phyloP scores from a whole-genome alignment of 37 sponge, comb jelly and placozoan genomes.

The Bolinopsis microptera region DNA sequence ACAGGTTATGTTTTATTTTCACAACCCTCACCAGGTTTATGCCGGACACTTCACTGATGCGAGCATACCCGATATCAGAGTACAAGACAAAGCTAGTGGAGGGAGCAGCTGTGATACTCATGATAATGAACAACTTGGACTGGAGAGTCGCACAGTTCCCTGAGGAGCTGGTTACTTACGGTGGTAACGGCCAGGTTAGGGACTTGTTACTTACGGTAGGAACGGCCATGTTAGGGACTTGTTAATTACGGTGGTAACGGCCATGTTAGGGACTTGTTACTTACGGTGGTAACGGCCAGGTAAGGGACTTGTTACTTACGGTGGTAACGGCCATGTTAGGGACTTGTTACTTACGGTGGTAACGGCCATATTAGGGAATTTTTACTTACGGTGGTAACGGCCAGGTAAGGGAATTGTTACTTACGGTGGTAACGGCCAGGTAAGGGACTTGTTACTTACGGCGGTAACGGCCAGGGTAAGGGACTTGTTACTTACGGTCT shows the following conservation, averaged over 20 bases:
- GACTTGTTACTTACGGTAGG: slow-evolving; percentile 79
- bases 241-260: slow-evolving; percentile 98
- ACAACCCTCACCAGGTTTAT: slow-evolving; percentile 36
- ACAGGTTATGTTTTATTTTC: no score
- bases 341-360: slow-evolving; percentile 69
- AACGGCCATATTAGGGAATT: no score
- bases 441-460: no score
- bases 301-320: slow-evolving; percentile 88
- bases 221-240: slow-evolving; percentile 72
- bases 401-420: no score
- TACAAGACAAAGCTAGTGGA: slow-evolving; percentile 73
- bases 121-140: slow-evolving; percentile 99
- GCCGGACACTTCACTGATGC: slow-evolving; percentile 65
- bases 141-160: slow-evolving; percentile 93
- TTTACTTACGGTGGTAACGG: no score
- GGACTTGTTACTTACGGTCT: no score
- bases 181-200: slow-evolving; percentile 95
- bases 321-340: background rate
- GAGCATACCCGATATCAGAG: slow-evolving; percentile 89
- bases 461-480: no score
- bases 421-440: no score
- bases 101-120: slow-evolving; percentile 97
- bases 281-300: slow-evolving; percentile 92
- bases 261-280: slow-evolving; percentile 73
- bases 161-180: slow-evolving; percentile 97